Evolutionary conservation across 53 echinoderm and acorn worm species (phyloP).

Genomic region (Actinopyga echinites): DNA sequence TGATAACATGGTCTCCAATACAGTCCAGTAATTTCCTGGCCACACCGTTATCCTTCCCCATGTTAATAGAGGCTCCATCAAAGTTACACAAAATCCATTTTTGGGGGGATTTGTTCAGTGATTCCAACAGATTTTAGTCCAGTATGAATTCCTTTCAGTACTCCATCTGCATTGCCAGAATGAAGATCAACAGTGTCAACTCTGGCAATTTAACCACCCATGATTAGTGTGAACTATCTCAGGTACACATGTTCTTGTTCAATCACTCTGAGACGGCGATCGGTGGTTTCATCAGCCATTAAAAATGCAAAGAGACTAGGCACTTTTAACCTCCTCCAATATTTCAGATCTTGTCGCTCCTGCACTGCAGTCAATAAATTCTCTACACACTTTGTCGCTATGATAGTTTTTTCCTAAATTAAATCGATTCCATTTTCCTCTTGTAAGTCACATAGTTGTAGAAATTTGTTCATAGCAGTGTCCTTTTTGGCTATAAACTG

Average conservation of each 20-base stretch:
- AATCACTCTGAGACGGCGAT: conserved; percentile 16
- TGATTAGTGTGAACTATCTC: conserved; percentile 11
- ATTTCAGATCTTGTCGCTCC: neutral
- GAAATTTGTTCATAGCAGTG: conserved; percentile 15
- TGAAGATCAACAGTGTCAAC: conserved; percentile 16
- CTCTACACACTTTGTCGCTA: neutral
- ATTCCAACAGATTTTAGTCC: conserved; percentile 12
- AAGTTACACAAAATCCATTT: conserved; percentile 32
- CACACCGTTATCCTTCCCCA: conserved; percentile 35
- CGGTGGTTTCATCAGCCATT: conserved; percentile 41
- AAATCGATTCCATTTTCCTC: too few relatives aligned
- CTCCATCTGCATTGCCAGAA: conserved; percentile 22
- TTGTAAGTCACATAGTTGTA: too few relatives aligned
- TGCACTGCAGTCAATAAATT: conserved; percentile 8
- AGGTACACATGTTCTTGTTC: conserved; percentile 48
- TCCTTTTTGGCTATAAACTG: neutral
- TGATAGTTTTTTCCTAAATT: neutral
- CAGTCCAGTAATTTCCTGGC: conserved; percentile 35
- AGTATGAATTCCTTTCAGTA: conserved; percentile 26
- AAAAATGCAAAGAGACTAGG: conserved; percentile 34
- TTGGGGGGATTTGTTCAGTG: neutral
- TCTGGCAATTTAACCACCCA: neutral
- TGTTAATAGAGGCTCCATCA: conserved; percentile 31
- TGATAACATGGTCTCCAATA: conserved; percentile 24
- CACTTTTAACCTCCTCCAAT: conserved; percentile 9